phyloP scores from a whole-genome alignment of 2,888 invertebrate genomes.

The Hypena proboscidalis region DNA sequence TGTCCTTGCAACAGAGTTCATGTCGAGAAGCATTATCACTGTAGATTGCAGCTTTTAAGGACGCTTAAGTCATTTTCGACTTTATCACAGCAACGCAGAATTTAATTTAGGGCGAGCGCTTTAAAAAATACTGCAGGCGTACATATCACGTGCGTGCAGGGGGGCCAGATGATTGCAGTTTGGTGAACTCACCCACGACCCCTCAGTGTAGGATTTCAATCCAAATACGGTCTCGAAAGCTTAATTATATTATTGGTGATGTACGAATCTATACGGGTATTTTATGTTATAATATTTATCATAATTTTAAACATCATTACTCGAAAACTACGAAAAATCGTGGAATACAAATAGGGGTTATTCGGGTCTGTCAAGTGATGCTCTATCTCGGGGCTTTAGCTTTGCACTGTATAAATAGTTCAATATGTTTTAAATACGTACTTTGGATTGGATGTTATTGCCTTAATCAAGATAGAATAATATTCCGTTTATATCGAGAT shows the following conservation, averaged over 20 bases:
- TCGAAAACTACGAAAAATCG: too few species aligned
- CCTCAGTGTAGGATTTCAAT: conserved; percentile 57
- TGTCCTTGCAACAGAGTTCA: conserved; percentile 66
- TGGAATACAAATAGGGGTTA: too few species aligned
- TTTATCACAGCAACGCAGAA: conserved; percentile 28
- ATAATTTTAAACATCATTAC: too few species aligned
- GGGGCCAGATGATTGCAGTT: conserved; percentile 78
- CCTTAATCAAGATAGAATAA: too few species aligned
- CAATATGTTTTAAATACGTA: too few species aligned
- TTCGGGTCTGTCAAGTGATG: too few species aligned
- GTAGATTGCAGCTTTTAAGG: conserved; percentile 56
- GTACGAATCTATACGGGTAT: background rate
- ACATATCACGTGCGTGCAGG: conserved; percentile 68
- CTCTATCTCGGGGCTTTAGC: too few species aligned
- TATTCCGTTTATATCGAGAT: too few species aligned
- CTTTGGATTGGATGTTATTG: too few species aligned
- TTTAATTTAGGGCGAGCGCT: conserved; percentile 31
- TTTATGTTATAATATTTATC: conserved; percentile 1
- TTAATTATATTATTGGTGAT: background rate
- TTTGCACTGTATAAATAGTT: too few species aligned
- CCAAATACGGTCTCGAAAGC: conserved; percentile 34
- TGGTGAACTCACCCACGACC: conserved; percentile 65
- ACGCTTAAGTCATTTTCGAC: conserved; percentile 35
- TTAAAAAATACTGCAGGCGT: conserved; percentile 60
- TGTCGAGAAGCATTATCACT: conserved; percentile 54